Evolutionary conservation across 1,140 invertebrate genomes (phyloP).

Genomic region (Stegodyphus dumicola): DNA sequence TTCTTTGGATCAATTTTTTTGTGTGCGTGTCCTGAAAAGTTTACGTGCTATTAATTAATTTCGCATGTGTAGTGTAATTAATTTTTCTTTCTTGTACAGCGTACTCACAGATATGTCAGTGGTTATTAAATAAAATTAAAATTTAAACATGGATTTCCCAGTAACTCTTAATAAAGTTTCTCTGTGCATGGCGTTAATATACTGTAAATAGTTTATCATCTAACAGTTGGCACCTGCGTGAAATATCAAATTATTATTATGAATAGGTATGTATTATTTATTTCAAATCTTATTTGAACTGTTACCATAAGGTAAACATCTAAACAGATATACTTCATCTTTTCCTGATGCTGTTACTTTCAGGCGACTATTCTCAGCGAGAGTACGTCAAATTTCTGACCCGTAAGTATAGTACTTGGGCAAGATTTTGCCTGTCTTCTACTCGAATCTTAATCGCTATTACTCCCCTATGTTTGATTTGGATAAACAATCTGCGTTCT

Average conservation of each 20-base stretch:
- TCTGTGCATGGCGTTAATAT: no score
- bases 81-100: no score
- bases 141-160: no score
- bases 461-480: not conserved
- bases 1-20: no score
- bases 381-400: slow-evolving; percentile 62
- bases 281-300: not conserved
- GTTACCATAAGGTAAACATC: slow-evolving; percentile 53
- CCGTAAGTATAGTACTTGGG: slow-evolving; percentile 60
- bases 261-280: not conserved
- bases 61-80: no score
- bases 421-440: not conserved
- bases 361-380: slow-evolving; percentile 56
- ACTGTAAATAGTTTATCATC: not conserved
- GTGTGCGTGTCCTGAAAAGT: no score
- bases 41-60: no score
- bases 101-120: no score
- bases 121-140: no score
- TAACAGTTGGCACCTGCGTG: slow-evolving; percentile 5
- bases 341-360: slow-evolving; percentile 32
- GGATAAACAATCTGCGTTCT: not conserved
- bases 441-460: not conserved
- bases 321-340: slow-evolving; percentile 38
- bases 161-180: no score
- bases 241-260: no score